These are phyloP conservation scores for Rhinogobio ventralis DNA, from an alignment of 2,797 vertebrate genomes.

Conservation along the genomic window DNA sequence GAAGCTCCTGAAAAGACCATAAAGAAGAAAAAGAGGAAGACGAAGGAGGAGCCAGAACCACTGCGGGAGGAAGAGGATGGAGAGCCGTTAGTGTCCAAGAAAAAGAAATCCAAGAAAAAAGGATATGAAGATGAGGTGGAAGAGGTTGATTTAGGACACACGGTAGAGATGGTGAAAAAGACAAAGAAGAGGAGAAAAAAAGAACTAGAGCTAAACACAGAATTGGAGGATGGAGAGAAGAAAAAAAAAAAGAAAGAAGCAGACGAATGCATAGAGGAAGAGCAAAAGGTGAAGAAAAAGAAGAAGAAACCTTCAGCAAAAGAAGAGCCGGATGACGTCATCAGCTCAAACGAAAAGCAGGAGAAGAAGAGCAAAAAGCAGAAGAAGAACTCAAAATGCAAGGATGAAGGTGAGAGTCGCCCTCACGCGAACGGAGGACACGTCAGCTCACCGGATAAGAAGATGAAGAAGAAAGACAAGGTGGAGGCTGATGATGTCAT, in stretches of 20 bases:
- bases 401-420: background rate
- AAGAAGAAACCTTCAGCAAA: background rate
- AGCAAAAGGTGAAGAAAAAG: conserved; percentile 38
- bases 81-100: background rate
- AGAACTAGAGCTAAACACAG: background rate
- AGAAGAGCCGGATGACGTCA: background rate
- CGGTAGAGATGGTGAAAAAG: background rate
- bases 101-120: conserved; percentile 29
- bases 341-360: background rate
- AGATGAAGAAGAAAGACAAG: conserved; percentile 35
- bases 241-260: conserved; percentile 24
- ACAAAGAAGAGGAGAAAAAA: conserved; percentile 34
- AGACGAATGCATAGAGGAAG: background rate
- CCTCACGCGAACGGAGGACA: background rate
- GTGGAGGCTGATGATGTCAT: background rate
- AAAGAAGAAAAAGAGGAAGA: conserved; percentile 46
- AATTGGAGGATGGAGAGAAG: background rate
- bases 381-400: background rate
- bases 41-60: background rate
- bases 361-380: background rate
- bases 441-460: background rate
- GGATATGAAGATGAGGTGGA: background rate
- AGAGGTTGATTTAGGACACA: background rate
- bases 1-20: conserved; percentile 22
- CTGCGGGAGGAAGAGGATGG: background rate